These are phyloP conservation scores for Amblyjoppa proteus DNA, from an alignment of 2,888 invertebrate species.

Conservation along the genomic window DNA sequence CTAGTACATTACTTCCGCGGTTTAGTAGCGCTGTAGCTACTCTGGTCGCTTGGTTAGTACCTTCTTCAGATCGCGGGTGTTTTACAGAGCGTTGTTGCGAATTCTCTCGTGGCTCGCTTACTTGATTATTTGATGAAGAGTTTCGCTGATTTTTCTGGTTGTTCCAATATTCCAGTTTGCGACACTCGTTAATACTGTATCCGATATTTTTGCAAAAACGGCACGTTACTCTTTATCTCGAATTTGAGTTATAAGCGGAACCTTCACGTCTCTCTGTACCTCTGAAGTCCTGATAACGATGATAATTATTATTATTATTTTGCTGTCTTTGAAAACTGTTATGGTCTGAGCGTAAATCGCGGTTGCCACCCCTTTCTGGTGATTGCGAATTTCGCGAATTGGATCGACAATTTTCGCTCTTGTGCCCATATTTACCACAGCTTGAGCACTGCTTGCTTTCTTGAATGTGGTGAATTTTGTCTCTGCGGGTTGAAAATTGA, in stretches of 20 bases:
- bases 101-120: not conserved
- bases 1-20: conserved; percentile 37
- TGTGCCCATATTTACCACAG: not conserved
- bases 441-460: not conserved
- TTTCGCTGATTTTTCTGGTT: conserved; percentile 7
- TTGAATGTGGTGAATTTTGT: conserved; percentile 40
- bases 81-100: not conserved
- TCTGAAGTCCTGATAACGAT: not conserved
- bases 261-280: too few species aligned
- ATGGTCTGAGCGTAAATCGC: too few species aligned
- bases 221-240: not conserved
- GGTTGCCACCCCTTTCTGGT: too few species aligned
- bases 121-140: not conserved
- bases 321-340: not conserved
- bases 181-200: conserved; percentile 32
- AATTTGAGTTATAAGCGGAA: not conserved
- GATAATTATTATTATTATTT: not conserved
- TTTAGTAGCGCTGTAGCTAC: conserved; percentile 32
- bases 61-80: not conserved
- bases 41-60: not conserved
- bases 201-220: conserved; percentile 37
- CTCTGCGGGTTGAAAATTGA: not conserved
- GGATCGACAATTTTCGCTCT: too few species aligned
- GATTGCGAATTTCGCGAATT: too few species aligned
- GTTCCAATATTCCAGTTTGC: conserved; percentile 34